phyloP scores from a whole-genome alignment of 2,888 invertebrate genomes.

The Plebejus anna region DNA sequence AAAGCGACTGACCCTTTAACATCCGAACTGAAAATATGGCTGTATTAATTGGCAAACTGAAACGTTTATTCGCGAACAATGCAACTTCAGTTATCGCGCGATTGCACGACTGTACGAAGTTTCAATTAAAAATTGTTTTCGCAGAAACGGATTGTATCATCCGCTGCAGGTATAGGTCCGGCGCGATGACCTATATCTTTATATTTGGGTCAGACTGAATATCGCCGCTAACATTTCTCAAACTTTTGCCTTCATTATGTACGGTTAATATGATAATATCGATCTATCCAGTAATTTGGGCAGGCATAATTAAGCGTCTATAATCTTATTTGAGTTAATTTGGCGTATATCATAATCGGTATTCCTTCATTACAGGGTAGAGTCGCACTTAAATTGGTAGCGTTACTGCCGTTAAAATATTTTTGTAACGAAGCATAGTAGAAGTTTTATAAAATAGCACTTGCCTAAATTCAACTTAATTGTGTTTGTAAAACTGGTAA shows the following conservation, averaged over 20 bases:
- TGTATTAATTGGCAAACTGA: constrained; percentile 27
- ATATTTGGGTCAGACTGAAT: constrained; percentile 70
- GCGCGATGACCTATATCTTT: constrained; percentile 61
- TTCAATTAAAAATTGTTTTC: constrained; percentile 55
- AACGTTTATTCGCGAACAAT: constrained; percentile 29
- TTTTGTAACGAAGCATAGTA: not conserved
- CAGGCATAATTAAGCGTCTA: not conserved
- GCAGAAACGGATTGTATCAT: constrained; percentile 49
- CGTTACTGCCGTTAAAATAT: not conserved
- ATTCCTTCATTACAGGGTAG: too few species aligned
- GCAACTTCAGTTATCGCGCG: constrained; percentile 35
- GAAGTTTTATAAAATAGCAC: not conserved
- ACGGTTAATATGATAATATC: constrained; percentile 14
- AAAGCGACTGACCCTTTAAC: not conserved
- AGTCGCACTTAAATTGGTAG: not conserved
- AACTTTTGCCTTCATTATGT: constrained; percentile 27
- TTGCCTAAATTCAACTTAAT: not conserved
- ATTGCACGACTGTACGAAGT: constrained; percentile 44
- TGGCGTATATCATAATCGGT: not conserved
- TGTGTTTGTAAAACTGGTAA: not conserved
- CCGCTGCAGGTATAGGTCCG: constrained; percentile 38
- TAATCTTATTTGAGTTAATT: not conserved
- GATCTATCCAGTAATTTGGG: not conserved
- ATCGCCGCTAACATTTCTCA: constrained; percentile 37
- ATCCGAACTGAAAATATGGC: not conserved